Evolutionary conservation across 2,888 invertebrate genomes (phyloP).

Genomic region (Phasia obesa): DNA sequence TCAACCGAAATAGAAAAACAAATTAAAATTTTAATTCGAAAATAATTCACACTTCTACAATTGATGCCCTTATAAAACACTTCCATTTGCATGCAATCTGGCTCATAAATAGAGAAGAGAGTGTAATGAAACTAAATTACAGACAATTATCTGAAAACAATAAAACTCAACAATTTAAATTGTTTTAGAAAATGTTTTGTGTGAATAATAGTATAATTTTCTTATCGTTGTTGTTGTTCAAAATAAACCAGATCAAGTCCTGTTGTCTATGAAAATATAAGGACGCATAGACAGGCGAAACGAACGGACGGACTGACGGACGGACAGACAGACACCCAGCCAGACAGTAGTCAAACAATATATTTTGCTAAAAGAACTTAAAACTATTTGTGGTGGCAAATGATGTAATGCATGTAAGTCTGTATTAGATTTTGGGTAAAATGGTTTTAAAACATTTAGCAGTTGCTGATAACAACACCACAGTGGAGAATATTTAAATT

Average conservation of each 20-base stretch:
- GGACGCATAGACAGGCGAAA: conserved; percentile 17
- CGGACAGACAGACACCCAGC: conserved; percentile 8
- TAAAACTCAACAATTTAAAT: conserved; percentile 66
- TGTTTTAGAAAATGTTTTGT: conserved; percentile 66
- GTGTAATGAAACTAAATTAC: conserved; percentile 54
- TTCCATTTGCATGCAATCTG: conserved; percentile 14
- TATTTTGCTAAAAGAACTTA: conserved; percentile 66
- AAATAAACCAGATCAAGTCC: conserved; percentile 58
- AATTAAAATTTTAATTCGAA: conserved; percentile 55
- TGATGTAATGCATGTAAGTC: conserved; percentile 56
- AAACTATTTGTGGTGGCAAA: conserved; percentile 67
- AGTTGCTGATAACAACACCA: conserved; percentile 20
- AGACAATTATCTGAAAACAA: conserved; percentile 69
- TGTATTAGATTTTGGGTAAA: conserved; percentile 41
- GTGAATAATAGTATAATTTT: conserved; percentile 69
- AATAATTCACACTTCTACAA: conserved; percentile 54
- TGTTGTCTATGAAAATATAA: conserved; percentile 21
- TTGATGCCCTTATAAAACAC: conserved; percentile 23
- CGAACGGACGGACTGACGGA: background rate
- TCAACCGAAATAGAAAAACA: conserved; percentile 1
- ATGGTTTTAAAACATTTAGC: conserved; percentile 64
- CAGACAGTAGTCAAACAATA: conserved; percentile 15
- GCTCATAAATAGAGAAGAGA: conserved; percentile 24
- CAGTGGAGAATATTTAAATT: conserved; percentile 36
- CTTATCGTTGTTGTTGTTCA: conserved; percentile 63